A percentile compares a stretch with the other conserved stretches of the same genome.
Evolutionary conservation across 2,797 vertebrate species (phyloP).

Genomic region (Knipowitschia caucasica): DNA sequence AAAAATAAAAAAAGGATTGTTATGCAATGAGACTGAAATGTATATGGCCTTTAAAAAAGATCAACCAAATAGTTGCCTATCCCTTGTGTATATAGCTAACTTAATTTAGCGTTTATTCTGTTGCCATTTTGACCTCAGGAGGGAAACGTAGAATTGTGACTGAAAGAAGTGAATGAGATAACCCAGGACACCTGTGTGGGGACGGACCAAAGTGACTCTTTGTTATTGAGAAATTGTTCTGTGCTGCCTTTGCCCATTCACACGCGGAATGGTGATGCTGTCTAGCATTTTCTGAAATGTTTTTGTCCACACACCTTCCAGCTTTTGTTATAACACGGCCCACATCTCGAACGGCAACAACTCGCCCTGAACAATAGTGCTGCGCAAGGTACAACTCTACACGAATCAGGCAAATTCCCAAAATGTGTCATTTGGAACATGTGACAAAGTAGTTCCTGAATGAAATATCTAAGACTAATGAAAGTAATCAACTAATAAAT

Average conservation of each 20-base stretch:
- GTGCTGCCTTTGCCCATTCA: constrained; percentile 59
- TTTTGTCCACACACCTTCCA: constrained; percentile 72
- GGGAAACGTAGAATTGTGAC: constrained; percentile 21
- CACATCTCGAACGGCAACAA: constrained; percentile 66
- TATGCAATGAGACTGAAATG: no score
- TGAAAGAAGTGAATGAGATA: constrained; percentile 15
- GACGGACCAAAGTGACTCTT: constrained; percentile 43
- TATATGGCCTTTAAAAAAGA: no score
- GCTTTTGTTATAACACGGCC: constrained; percentile 66
- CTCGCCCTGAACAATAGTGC: constrained; percentile 59
- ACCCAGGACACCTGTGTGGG: constrained; percentile 36
- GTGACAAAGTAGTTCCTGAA: constrained; percentile 6
- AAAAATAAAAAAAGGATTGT: no score
- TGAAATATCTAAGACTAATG: no score
- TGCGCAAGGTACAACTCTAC: constrained; percentile 62
- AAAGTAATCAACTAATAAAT: no score
- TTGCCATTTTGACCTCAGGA: no score
- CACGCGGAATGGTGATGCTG: constrained; percentile 51
- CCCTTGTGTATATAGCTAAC: no score
- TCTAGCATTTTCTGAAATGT: constrained; percentile 78
- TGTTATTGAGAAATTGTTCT: constrained; percentile 62
- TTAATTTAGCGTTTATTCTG: no score
- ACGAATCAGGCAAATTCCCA: constrained; percentile 72
- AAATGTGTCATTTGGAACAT: constrained; percentile 38
- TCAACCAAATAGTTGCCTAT: no score